phyloP scores from a whole-genome alignment of 2,113 vertebrate genomes.

The Colaptes auratus region DNA sequence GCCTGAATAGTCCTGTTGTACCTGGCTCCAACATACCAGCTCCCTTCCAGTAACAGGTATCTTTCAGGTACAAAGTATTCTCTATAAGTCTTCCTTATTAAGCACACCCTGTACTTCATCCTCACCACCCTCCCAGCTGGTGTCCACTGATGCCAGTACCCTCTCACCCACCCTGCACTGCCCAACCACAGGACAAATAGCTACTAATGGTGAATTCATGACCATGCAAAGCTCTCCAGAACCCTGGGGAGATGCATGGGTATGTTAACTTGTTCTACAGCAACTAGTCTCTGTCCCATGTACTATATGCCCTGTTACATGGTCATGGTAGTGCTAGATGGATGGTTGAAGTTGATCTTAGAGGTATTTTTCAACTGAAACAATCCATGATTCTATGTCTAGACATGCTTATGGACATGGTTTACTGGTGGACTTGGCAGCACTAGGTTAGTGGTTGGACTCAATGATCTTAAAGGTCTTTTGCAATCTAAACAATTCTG shows the following conservation, averaged over 20 bases:
- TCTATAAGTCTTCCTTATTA: not conserved
- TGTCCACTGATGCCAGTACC: not conserved
- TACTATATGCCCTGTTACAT: fast-evolving
- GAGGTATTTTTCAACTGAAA: too few species aligned
- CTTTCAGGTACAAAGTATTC: not conserved
- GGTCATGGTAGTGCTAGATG: too few species aligned
- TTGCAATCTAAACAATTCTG: not conserved
- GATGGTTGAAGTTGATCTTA: too few species aligned
- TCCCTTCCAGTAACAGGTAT: not conserved
- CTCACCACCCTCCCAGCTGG: not conserved
- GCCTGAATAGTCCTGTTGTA: not conserved
- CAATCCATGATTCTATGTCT: too few species aligned
- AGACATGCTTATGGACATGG: not conserved
- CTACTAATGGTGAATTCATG: not conserved
- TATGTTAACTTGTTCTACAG: not conserved
- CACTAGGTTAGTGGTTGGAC: not conserved
- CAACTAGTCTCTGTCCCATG: not conserved
- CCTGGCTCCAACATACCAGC: not conserved
- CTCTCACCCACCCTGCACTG: not conserved
- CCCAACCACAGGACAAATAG: not conserved
- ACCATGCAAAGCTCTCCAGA: not conserved
- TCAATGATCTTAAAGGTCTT: not conserved
- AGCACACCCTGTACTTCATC: not conserved
- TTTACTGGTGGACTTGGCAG: not conserved
- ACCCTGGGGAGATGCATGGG: not conserved